Evolutionary conservation across 2,888 invertebrate genomes (phyloP).

Genomic region (Synergus laeviventris): DNA sequence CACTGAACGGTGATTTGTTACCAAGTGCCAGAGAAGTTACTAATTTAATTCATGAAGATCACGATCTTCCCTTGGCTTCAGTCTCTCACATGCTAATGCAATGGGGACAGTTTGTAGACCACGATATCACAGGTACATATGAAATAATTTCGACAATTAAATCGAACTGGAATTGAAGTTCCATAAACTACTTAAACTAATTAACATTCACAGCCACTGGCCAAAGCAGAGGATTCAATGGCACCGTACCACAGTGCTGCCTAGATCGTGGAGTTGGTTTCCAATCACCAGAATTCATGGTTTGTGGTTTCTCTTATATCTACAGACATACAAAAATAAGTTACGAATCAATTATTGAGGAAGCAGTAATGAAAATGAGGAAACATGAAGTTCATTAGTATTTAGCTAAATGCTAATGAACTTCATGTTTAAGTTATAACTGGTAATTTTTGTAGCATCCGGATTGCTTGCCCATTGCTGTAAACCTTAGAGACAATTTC

Average conservation of each 20-base stretch:
- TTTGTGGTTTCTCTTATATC: constrained; percentile 65
- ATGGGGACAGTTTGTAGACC: constrained; percentile 94
- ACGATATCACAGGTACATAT: constrained; percentile 86
- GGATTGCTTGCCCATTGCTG: constrained; percentile 89
- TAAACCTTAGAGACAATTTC: constrained; percentile 85
- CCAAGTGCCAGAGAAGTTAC: constrained; percentile 89
- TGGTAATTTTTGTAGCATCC: constrained; percentile 81
- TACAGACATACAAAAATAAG: neutral
- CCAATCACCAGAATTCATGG: constrained; percentile 81
- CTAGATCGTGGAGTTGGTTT: constrained; percentile 80
- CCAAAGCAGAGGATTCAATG: constrained; percentile 86
- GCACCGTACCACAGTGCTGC: constrained; percentile 88
- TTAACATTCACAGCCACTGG: constrained; percentile 79
- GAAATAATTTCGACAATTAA: constrained; percentile 1
- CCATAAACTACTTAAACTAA: constrained; percentile 39
- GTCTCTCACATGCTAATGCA: constrained; percentile 91
- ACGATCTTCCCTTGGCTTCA: constrained; percentile 81
- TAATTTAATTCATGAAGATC: constrained; percentile 81
- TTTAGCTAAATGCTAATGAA: too few relatives aligned
- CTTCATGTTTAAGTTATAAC: neutral
- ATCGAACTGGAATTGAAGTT: neutral
- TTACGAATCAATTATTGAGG: neutral
- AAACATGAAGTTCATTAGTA: too few relatives aligned
- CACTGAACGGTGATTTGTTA: constrained; percentile 80
- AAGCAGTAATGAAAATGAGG: too few relatives aligned